Conservation (phyloP, 2,888 invertebrate genomes). For the Rhagonycha lutea region DNA sequence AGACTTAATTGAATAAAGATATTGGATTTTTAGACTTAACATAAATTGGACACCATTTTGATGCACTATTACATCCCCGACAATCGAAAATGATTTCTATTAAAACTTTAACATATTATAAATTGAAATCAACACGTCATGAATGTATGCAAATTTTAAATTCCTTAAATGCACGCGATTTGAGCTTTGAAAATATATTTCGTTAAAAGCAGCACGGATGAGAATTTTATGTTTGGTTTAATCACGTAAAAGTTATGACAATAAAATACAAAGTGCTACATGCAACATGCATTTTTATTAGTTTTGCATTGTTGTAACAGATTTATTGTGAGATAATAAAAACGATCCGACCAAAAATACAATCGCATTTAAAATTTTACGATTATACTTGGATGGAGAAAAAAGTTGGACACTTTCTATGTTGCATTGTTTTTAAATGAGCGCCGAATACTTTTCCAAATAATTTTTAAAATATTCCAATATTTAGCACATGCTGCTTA, state of each 20-base stretch:
- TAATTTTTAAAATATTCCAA: background rate
- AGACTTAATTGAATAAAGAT: conserved; percentile 25
- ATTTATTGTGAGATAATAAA: conserved; percentile 19
- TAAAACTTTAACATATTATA: background rate
- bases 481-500: background rate
- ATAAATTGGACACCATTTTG: conserved; percentile 4
- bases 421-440: background rate
- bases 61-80: background rate
- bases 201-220: background rate
- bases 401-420: background rate
- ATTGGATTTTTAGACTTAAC: conserved; percentile 18
- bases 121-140: background rate
- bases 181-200: background rate
- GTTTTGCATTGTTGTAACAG: conserved; percentile 20
- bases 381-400: conserved; percentile 4
- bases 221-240: conserved; percentile 13
- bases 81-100: conserved; percentile 2
- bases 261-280: conserved; percentile 32
- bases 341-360: conserved; percentile 6
- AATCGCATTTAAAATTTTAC: conserved; percentile 20
- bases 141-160: background rate
- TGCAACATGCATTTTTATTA: conserved; percentile 25
- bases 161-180: background rate
- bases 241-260: conserved; percentile 23
- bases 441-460: background rate